Evolutionary conservation across 1,140 invertebrate genomes (phyloP).

Genomic region (Drusus annulatus): DNA sequence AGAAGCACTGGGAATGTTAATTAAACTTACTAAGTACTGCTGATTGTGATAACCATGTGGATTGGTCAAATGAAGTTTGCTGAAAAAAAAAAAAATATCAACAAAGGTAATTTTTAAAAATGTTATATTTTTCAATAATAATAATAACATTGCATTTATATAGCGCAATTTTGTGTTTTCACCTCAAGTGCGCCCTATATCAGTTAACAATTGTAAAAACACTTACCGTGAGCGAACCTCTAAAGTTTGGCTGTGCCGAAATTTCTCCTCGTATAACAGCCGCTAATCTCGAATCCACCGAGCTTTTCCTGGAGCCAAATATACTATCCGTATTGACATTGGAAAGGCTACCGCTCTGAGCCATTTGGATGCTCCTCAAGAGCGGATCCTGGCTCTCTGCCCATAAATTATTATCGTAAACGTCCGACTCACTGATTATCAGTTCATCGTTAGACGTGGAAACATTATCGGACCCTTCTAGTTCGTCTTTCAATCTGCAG

Average conservation of each 20-base stretch:
- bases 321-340: too few species aligned
- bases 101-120: neutral
- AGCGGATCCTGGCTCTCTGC: constrained; percentile 61
- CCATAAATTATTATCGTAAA: constrained; percentile 60
- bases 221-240: too few species aligned
- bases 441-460: constrained; percentile 70
- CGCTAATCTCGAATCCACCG: too few species aligned
- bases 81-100: constrained; percentile 28
- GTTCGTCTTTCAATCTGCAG: constrained; percentile 64
- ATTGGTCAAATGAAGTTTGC: constrained; percentile 36
- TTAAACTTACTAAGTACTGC: constrained; percentile 46
- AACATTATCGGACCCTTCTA: constrained; percentile 69
- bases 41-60: constrained; percentile 40
- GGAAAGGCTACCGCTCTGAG: constrained; percentile 23
- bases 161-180: too few species aligned
- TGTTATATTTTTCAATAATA: too few species aligned
- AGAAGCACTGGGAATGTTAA: too few species aligned
- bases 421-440: constrained; percentile 60
- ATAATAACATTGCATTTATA: too few species aligned
- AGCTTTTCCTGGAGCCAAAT: too few species aligned
- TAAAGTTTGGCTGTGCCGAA: neutral
- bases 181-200: too few species aligned
- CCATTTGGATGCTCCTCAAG: constrained; percentile 44
- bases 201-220: too few species aligned
- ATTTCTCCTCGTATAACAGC: too few species aligned